Evolutionary conservation across 2,113 vertebrate genomes (phyloP).

Genomic region (Sander lucioperca): DNA sequence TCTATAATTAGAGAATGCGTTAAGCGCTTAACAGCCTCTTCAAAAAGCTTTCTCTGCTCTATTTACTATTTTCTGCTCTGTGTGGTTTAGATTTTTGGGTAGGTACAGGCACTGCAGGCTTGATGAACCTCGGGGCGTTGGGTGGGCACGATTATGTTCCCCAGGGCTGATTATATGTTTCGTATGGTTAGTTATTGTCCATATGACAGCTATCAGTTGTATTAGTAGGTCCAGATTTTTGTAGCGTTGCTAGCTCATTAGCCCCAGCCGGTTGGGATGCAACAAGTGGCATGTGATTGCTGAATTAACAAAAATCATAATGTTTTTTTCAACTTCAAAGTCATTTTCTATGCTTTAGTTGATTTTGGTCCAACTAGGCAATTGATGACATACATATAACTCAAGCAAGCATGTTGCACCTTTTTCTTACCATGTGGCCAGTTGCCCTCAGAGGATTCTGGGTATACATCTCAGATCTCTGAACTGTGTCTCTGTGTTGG

Average conservation of each 20-base stretch:
- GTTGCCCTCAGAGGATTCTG: not conserved
- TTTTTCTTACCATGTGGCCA: not conserved
- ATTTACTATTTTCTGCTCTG: slow-evolving; percentile 80
- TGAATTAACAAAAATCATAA: not conserved
- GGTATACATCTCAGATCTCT: not conserved
- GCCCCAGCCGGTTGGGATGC: not conserved
- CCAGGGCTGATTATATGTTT: slow-evolving; percentile 66
- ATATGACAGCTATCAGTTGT: slow-evolving; percentile 63
- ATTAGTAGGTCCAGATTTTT: slow-evolving; percentile 48
- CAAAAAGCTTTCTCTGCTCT: slow-evolving; percentile 82
- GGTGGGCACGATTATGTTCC: slow-evolving; percentile 71
- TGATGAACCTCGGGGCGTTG: slow-evolving; percentile 65
- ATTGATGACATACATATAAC: not conserved
- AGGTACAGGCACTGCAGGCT: slow-evolving; percentile 54
- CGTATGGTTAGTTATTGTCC: slow-evolving; percentile 51
- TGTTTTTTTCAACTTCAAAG: not conserved
- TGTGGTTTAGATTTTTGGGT: slow-evolving; percentile 71
- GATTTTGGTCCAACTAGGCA: not conserved
- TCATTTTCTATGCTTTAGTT: not conserved
- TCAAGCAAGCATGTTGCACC: not conserved
- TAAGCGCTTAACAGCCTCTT: slow-evolving; percentile 77
- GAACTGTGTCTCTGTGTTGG: not conserved
- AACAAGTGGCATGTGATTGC: slow-evolving; percentile 9
- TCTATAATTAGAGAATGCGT: slow-evolving; percentile 87
- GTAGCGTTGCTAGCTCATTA: slow-evolving; percentile 33